Percentiles rank a stretch among this genome's conserved stretches.
These are phyloP conservation scores for Mastomys coucha DNA, from an alignment of 2,113 vertebrate genomes.

Conservation along the genomic window DNA sequence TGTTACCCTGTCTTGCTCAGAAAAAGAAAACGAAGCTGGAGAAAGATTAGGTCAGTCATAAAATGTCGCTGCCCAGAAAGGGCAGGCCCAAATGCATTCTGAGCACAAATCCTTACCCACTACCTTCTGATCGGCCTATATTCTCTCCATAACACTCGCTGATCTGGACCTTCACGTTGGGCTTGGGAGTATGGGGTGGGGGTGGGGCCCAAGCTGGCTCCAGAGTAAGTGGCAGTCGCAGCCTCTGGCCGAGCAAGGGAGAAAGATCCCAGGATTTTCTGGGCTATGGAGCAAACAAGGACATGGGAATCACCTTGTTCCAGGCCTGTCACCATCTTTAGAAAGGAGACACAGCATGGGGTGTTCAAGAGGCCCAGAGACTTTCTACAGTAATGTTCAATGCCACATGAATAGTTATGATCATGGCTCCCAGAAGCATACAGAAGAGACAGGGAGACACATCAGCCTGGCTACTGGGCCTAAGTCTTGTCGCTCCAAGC, in stretches of 20 bases:
- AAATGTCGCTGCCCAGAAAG: background rate
- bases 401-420: background rate
- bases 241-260: background rate
- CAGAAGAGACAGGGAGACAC: background rate
- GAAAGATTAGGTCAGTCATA: background rate
- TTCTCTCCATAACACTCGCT: accelerated
- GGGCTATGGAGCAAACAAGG: background rate
- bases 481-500: background rate
- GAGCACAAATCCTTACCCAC: background rate
- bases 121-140: background rate
- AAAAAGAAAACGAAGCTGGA: background rate
- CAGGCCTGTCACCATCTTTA: background rate
- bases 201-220: background rate
- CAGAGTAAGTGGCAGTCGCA: background rate
- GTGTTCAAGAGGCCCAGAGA: background rate
- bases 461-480: background rate
- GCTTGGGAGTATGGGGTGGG: background rate
- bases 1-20: background rate
- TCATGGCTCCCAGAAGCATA: background rate
- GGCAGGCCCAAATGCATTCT: background rate
- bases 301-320: background rate
- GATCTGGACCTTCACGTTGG: background rate
- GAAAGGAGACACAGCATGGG: background rate
- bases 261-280: background rate
- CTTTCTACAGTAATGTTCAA: background rate